A percentile compares a stretch with the other conserved stretches of the same genome.
Evolutionary conservation across 2,888 invertebrate species (phyloP).

Genomic region (Zaprionus bogoriensis): DNA sequence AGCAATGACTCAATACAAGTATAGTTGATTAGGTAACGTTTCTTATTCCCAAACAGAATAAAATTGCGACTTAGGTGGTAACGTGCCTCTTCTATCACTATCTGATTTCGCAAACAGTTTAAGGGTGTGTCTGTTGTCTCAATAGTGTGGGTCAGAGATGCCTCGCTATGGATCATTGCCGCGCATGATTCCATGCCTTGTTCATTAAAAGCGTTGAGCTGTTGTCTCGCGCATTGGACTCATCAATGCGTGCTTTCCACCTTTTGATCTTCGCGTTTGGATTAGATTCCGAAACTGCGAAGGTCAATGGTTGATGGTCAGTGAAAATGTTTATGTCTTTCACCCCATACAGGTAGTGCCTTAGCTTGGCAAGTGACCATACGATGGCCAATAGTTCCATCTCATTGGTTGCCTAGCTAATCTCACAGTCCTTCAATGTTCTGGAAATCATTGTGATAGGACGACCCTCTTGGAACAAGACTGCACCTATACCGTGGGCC

Average conservation of each 20-base stretch:
- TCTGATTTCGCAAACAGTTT: no score
- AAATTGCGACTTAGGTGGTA: no score
- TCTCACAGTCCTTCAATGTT: conserved; percentile 1
- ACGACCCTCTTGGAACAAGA: neutral
- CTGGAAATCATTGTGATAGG: neutral
- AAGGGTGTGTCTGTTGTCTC: no score
- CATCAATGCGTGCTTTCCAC: conserved; percentile 29
- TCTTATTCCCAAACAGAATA: no score
- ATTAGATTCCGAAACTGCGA: conserved; percentile 15
- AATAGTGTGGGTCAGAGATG: no score
- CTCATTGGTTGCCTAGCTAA: conserved; percentile 31
- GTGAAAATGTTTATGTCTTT: neutral
- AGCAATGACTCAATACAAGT: no score
- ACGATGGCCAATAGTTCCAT: conserved; percentile 18
- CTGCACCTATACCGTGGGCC: neutral
- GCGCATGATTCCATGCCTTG: no score
- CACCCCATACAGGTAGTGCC: conserved; percentile 48
- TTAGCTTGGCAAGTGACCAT: conserved; percentile 52
- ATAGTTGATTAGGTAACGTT: no score
- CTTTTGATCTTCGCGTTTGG: conserved; percentile 10
- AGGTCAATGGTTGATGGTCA: neutral
- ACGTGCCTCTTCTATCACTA: no score
- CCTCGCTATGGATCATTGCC: no score
- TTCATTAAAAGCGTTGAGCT: no score
- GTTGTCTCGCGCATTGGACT: no score